Conservation (phyloP, 2,113 vertebrate species). For the Oryzias woworae region DNA sequence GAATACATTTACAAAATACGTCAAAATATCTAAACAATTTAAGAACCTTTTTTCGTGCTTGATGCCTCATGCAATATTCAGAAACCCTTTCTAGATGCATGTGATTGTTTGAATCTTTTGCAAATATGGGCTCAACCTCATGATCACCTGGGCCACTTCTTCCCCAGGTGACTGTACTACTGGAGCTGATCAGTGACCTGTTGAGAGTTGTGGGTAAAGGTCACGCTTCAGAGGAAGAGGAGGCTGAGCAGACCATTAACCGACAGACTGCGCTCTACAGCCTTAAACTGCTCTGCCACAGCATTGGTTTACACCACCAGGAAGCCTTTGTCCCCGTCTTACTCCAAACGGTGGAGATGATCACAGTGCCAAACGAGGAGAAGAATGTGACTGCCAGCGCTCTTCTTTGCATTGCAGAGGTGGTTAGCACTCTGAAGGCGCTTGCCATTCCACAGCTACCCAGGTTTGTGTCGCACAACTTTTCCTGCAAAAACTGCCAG, state of each 20-base stretch:
- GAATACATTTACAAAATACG: no score
- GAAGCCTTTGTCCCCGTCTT: constrained; percentile 83
- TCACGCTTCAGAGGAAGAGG: constrained; percentile 58
- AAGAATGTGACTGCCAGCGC: constrained; percentile 89
- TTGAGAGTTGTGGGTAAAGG: constrained; percentile 76
- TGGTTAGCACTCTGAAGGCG: constrained; percentile 79
- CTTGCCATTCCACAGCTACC: constrained; percentile 91
- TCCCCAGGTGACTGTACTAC: constrained; percentile 79
- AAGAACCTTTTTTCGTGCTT: no score
- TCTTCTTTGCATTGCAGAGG: constrained; percentile 90
- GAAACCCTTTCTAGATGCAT: no score
- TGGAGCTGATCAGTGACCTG: constrained; percentile 84
- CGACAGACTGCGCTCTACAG: constrained; percentile 94
- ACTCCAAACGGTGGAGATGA: constrained; percentile 72
- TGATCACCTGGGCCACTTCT: neutral
- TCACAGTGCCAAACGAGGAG: constrained; percentile 80
- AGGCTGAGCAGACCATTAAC: constrained; percentile 87
- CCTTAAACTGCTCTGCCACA: constrained; percentile 91
- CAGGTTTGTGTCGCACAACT: constrained; percentile 70
- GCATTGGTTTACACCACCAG: constrained; percentile 81
- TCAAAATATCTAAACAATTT: no score
- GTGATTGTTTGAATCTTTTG: no score
- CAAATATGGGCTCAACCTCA: no score
- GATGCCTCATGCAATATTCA: no score
- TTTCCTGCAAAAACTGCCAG: no score